These are phyloP conservation scores for Sarcophaga variegata DNA, from an alignment of 2,888 invertebrate species.

Conservation along the genomic window DNA sequence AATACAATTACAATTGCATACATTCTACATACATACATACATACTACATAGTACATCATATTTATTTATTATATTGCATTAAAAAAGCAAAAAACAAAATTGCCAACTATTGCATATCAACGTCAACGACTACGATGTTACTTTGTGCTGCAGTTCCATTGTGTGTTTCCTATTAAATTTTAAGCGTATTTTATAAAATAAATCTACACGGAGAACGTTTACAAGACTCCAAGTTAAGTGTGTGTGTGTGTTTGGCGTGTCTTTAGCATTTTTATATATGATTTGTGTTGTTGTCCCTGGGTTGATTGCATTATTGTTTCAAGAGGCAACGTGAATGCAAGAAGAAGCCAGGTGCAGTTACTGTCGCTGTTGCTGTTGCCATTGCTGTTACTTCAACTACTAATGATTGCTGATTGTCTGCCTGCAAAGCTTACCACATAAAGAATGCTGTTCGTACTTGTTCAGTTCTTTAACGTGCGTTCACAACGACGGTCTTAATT, in stretches of 20 bases:
- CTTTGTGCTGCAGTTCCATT: slow-evolving; percentile 48
- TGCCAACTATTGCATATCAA: slow-evolving; percentile 17
- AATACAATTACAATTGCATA: background rate
- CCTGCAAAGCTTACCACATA: slow-evolving; percentile 60
- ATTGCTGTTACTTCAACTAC: slow-evolving; percentile 29
- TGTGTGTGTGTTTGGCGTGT: slow-evolving; percentile 10
- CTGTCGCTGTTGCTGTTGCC: slow-evolving; percentile 16
- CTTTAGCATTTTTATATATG: slow-evolving; percentile 20
- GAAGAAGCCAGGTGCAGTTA: slow-evolving; percentile 62
- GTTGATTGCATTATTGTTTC: slow-evolving; percentile 42
- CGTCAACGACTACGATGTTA: slow-evolving; percentile 36
- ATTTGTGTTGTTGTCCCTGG: slow-evolving; percentile 31
- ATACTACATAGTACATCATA: too few species aligned
- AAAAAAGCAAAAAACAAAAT: slow-evolving; percentile 17
- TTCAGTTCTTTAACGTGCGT: slow-evolving; percentile 65
- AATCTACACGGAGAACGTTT: background rate
- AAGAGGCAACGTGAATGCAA: slow-evolving; percentile 52
- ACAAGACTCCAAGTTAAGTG: background rate
- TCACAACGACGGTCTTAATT: slow-evolving; percentile 63
- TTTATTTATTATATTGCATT: slow-evolving; percentile 14
- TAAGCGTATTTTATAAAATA: background rate
- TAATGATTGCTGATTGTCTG: background rate
- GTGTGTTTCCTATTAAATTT: slow-evolving; percentile 29
- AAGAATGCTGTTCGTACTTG: slow-evolving; percentile 58
- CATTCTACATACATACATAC: too few species aligned